Conservation (phyloP, 2,113 vertebrate species). For the Sebastes schlegelii region DNA sequence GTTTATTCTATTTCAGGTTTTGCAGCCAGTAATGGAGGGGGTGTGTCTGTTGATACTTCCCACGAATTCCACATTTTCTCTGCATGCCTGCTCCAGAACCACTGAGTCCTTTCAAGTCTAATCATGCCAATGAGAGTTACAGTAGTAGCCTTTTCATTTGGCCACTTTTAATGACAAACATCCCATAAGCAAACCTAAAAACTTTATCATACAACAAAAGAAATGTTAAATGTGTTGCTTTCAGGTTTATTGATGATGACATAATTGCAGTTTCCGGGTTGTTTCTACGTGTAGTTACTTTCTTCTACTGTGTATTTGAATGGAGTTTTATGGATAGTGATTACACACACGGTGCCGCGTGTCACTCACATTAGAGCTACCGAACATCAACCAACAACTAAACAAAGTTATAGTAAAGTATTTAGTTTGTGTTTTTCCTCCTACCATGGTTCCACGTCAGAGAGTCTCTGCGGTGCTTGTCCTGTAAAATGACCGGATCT, state of each 20-base stretch:
- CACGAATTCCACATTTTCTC: slow-evolving; percentile 56
- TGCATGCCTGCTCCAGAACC: slow-evolving; percentile 51
- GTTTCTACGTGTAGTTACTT: not conserved
- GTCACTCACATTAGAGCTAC: not conserved
- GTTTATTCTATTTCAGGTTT: not conserved
- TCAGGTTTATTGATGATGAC: not conserved
- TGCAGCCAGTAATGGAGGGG: slow-evolving; percentile 20
- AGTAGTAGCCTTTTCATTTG: not conserved
- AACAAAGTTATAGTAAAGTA: not conserved
- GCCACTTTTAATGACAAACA: not conserved
- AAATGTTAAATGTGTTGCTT: too few species aligned
- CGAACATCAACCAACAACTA: not conserved
- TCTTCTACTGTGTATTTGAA: not conserved
- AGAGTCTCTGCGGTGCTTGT: slow-evolving; percentile 14
- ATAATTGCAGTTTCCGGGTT: not conserved
- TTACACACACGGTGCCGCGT: not conserved
- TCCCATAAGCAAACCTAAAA: not conserved
- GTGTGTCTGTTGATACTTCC: slow-evolving; percentile 54
- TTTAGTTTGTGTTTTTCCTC: slow-evolving; percentile 13
- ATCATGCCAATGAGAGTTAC: not conserved
- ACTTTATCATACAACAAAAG: too few species aligned
- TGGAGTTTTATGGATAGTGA: not conserved
- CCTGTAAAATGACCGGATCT: not conserved
- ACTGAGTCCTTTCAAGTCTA: slow-evolving; percentile 10
- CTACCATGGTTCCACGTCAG: slow-evolving; percentile 77